Conservation (phyloP, 2,113 vertebrate species). For the Chaenogobius annularis region DNA sequence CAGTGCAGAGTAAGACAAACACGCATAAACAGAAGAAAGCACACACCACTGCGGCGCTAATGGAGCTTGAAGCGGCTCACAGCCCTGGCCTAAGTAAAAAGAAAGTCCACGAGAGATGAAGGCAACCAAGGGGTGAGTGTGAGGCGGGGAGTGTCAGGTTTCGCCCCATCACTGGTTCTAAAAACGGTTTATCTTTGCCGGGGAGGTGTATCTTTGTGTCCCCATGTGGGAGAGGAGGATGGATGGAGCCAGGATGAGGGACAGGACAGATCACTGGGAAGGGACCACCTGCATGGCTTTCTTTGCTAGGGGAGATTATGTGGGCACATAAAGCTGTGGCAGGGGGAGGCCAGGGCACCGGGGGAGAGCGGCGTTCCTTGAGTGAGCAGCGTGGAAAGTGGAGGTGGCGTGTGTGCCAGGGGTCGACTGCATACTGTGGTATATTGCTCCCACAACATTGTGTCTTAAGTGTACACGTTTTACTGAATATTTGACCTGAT, state of each 20-base stretch:
- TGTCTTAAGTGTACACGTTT: slow-evolving; percentile 26
- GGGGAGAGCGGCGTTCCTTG: slow-evolving; percentile 60
- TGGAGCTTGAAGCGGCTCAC: slow-evolving; percentile 68
- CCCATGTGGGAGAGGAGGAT: slow-evolving; percentile 64
- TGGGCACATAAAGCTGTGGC: slow-evolving; percentile 68
- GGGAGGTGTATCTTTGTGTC: slow-evolving; percentile 71
- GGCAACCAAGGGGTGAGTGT: slow-evolving; percentile 33
- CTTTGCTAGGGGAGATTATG: slow-evolving; percentile 75
- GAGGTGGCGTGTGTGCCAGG: slow-evolving; percentile 80
- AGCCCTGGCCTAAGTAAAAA: slow-evolving; percentile 57
- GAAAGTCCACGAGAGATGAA: slow-evolving; percentile 29
- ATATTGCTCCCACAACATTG: slow-evolving; percentile 21
- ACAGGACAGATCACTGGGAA: slow-evolving; percentile 52
- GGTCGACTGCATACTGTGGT: slow-evolving; percentile 73
- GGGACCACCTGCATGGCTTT: slow-evolving; percentile 72
- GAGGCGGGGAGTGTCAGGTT: slow-evolving; percentile 53
- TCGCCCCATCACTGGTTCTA: slow-evolving; percentile 43
- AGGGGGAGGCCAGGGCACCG: slow-evolving; percentile 62
- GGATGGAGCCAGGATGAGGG: slow-evolving; percentile 58
- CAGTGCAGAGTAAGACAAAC: slow-evolving; percentile 42
- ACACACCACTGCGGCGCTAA: slow-evolving; percentile 61
- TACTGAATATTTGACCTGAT: slow-evolving; percentile 17
- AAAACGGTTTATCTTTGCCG: slow-evolving; percentile 76
- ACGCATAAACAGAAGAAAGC: slow-evolving; percentile 57
- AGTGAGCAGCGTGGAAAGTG: slow-evolving; percentile 81